phyloP scores from a whole-genome alignment of 2,797 vertebrate genomes.

The Garrulus glandarius region DNA sequence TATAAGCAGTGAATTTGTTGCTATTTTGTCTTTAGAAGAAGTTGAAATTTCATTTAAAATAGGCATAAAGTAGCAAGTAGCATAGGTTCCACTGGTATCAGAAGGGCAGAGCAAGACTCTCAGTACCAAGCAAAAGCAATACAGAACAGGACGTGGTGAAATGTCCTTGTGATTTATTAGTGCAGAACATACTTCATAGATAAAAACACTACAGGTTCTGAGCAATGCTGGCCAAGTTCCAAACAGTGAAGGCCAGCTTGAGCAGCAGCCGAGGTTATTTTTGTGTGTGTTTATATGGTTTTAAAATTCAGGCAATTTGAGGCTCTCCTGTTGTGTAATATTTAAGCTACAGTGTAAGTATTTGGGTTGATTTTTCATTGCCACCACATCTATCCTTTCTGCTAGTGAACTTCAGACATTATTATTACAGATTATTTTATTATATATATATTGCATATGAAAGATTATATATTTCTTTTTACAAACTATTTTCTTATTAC shows the following conservation, averaged over 20 bases:
- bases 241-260: background rate
- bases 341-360: background rate
- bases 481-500: background rate
- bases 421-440: background rate
- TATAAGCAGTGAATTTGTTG: background rate
- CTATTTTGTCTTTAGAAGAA: background rate
- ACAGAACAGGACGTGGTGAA: background rate
- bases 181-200: background rate
- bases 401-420: background rate
- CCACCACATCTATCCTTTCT: background rate
- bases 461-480: background rate
- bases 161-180: background rate
- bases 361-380: background rate
- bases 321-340: background rate
- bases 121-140: background rate
- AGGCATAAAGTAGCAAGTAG: background rate
- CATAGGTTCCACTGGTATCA: background rate
- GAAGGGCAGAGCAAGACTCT: background rate
- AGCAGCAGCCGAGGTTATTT: slow-evolving; percentile 11
- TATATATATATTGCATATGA: background rate
- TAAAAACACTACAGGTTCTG: background rate
- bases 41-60: background rate
- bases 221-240: background rate
- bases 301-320: slow-evolving; percentile 10
- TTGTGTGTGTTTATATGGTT: background rate